Conservation (phyloP, 2,113 vertebrate species). For the Psephotus haematonotus region DNA sequence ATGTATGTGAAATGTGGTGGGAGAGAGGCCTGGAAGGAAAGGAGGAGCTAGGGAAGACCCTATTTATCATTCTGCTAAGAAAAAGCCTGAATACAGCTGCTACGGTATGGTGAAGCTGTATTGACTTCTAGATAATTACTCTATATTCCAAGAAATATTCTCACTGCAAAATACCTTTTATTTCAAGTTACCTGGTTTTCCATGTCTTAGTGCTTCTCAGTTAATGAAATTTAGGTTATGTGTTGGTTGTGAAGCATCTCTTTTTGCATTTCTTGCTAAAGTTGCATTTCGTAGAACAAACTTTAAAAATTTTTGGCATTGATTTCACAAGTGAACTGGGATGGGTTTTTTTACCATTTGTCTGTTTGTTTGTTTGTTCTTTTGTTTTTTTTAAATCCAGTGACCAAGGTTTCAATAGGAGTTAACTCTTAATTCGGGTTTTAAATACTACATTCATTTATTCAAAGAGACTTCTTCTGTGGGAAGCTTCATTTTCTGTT, state of each 20-base stretch:
- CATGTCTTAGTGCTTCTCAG: background rate
- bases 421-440: background rate
- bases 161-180: background rate
- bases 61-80: slow-evolving; percentile 81
- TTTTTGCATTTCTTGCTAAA: background rate
- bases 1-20: slow-evolving; percentile 88
- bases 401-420: background rate
- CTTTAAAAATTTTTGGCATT: background rate
- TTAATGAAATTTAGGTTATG: background rate
- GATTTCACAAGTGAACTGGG: background rate
- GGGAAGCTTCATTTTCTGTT: background rate
- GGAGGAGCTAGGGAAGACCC: slow-evolving; percentile 85
- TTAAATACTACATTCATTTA: background rate
- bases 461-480: background rate
- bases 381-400: background rate
- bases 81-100: slow-evolving; percentile 80
- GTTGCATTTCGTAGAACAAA: background rate
- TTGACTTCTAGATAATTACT: background rate
- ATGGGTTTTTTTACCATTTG: background rate
- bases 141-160: background rate
- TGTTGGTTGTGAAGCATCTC: background rate
- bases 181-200: background rate
- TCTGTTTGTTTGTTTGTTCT: background rate
- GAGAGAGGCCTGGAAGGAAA: slow-evolving; percentile 85
- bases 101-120: slow-evolving; percentile 58